Evolutionary conservation across 2,888 invertebrate species (phyloP), one percentile per base, ranked within the genome.

Genomic region (Stenurella melanura): DNA sequence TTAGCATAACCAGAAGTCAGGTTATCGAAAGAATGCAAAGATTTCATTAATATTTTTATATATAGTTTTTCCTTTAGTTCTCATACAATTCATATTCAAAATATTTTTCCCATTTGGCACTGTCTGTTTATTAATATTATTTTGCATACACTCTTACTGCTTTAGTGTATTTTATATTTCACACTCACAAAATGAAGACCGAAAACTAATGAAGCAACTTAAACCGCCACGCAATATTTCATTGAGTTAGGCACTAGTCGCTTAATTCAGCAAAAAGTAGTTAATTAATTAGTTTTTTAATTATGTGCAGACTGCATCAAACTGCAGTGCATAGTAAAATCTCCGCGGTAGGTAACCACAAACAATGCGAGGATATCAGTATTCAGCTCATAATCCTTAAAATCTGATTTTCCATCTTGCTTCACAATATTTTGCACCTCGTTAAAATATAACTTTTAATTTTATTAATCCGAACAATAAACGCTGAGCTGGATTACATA

Each of bases 301-400:
- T 64, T 64, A 64, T 38, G 64, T 42, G 42, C 34, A 64, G 42
- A 64, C 64, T 64, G 64, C 64, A 64, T 64, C 64, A 64, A 58
- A 17, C 67, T 77, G 74, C 77, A 63, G 76, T 61, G 38, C 10
- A 19, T 42, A 17, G 73, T 74, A 77, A n/a, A 77, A 77, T 77
- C 77, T 71, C 50, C 66, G 18, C 54, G 21, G 38, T 66, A 76
- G 70, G 77, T 67, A 73, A 77, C 73, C 71, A 71, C 76, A 66
- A 71, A 77, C 71, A 74, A 74, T 60, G 71, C 74, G 38, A 70
- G 60, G 58, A 73, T 76, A 74, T 77, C 74, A 74, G 71, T 26
- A 74, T 71, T 50, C 74, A 70, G 42, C 26, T 77, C 76, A 70
- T 77, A 77, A 77, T 73, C 77, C 69, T 57, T 57, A 64, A 57